Evolutionary conservation across 2,888 invertebrate species (phyloP).

Genomic region (Drosophila neotestacea): DNA sequence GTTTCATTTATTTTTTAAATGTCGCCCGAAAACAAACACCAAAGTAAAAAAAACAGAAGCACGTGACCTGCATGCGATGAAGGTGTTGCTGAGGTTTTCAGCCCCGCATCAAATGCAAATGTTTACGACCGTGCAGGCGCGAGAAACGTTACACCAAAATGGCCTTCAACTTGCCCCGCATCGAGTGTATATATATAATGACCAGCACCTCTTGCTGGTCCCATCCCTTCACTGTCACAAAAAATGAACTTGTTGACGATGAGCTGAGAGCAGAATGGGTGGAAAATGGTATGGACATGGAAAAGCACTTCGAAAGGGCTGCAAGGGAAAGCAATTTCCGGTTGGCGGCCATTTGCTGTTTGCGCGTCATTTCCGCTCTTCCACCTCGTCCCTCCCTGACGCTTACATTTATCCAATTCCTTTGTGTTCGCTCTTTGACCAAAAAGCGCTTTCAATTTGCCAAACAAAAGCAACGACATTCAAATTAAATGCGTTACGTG

Average conservation of each 20-base stretch:
- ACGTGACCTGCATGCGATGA: slow-evolving; percentile 62
- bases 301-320: slow-evolving; percentile 60
- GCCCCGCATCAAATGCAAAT: slow-evolving; percentile 62
- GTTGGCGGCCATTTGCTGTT: slow-evolving; percentile 62
- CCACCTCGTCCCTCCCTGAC: neutral
- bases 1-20: slow-evolving; percentile 22
- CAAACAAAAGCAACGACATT: slow-evolving; percentile 27
- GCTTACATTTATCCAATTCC: neutral
- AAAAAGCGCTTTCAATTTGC: slow-evolving; percentile 29
- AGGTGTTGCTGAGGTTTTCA: neutral
- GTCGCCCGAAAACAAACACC: slow-evolving; percentile 42
- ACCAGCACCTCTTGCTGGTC: neutral
- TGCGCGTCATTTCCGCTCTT: slow-evolving; percentile 69
- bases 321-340: slow-evolving; percentile 69
- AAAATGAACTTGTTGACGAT: slow-evolving; percentile 39
- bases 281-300: slow-evolving; percentile 39
- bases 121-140: slow-evolving; percentile 65
- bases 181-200: slow-evolving; percentile 34
- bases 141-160: slow-evolving; percentile 46
- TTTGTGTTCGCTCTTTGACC: slow-evolving; percentile 11
- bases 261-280: neutral
- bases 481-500: slow-evolving; percentile 63
- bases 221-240: neutral
- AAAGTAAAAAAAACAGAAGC: slow-evolving; percentile 42
- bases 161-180: slow-evolving; percentile 52